Percentiles rank a stretch among this genome's conserved stretches.
Evolutionary conservation across 2,113 vertebrate species (phyloP).

Genomic region (Lagopus leucura): DNA sequence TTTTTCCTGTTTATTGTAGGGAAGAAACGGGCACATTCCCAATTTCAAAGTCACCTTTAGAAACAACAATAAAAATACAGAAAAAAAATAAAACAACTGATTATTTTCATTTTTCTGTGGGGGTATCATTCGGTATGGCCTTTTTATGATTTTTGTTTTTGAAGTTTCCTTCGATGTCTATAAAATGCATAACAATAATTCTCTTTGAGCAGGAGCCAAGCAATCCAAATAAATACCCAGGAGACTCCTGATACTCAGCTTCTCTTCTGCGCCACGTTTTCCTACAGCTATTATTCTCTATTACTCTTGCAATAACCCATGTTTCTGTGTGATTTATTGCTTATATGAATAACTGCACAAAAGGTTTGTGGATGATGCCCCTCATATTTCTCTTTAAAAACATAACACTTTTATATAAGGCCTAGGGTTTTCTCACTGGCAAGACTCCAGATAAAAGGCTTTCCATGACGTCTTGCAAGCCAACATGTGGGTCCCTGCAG

Average conservation of each 20-base stretch:
- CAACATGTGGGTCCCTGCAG: background rate
- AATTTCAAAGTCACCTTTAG: background rate
- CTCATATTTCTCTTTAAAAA: background rate
- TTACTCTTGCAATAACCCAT: background rate
- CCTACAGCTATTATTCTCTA: background rate
- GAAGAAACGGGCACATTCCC: background rate
- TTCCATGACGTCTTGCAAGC: background rate
- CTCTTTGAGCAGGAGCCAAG: background rate
- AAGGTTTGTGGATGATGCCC: background rate
- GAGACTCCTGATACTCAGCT: background rate
- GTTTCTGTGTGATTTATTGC: background rate
- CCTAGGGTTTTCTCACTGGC: background rate
- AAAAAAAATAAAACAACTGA: background rate
- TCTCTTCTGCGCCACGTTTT: background rate
- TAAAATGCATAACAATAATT: background rate
- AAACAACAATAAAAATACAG: background rate
- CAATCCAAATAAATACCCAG: background rate
- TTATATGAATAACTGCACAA: background rate
- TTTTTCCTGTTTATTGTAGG: background rate
- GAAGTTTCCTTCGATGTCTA: background rate
- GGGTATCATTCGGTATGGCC: background rate
- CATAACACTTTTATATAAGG: background rate
- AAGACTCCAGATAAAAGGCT: background rate
- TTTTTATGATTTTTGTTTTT: background rate
- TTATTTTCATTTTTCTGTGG: background rate